Evolutionary conservation across 2,888 invertebrate genomes (phyloP).

Genomic region (Drosophila fulvimacula): DNA sequence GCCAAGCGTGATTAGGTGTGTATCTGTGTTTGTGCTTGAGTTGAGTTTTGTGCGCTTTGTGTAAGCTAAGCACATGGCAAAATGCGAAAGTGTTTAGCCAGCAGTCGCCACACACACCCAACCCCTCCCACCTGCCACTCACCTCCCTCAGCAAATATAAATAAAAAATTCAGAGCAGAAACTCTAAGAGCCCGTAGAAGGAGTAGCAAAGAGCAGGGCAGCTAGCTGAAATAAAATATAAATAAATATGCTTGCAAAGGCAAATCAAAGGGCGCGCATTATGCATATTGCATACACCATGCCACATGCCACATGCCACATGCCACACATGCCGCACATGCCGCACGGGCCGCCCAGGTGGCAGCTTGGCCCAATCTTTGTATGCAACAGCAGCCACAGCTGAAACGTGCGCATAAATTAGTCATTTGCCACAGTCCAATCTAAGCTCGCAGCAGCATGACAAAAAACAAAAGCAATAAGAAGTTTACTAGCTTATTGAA

Average conservation of each 20-base stretch:
- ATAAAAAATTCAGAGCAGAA: slow-evolving; percentile 66
- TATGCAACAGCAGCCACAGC: slow-evolving; percentile 60
- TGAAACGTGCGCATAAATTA: slow-evolving; percentile 58
- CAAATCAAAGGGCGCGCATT: slow-evolving; percentile 75
- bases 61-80: slow-evolving; percentile 56
- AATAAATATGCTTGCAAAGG: slow-evolving; percentile 70
- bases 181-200: slow-evolving; percentile 17
- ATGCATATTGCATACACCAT: slow-evolving; percentile 72
- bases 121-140: neutral
- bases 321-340: slow-evolving; percentile 22
- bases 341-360: slow-evolving; percentile 34
- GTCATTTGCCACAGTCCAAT: slow-evolving; percentile 41
- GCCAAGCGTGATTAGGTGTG: slow-evolving; percentile 40
- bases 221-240: slow-evolving; percentile 68
- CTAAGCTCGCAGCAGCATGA: neutral
- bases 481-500: slow-evolving; percentile 14
- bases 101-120: slow-evolving; percentile 33
- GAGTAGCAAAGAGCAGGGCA: neutral
- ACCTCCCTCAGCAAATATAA: slow-evolving; percentile 34
- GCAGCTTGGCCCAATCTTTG: slow-evolving; percentile 38
- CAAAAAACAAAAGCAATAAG: slow-evolving; percentile 9
- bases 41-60: slow-evolving; percentile 44
- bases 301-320: slow-evolving; percentile 17
- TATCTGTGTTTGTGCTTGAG: slow-evolving; percentile 24
- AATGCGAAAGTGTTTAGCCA: slow-evolving; percentile 67